phyloP scores from a whole-genome alignment of 2,113 vertebrate genomes.

The Nanorana parkeri region DNA sequence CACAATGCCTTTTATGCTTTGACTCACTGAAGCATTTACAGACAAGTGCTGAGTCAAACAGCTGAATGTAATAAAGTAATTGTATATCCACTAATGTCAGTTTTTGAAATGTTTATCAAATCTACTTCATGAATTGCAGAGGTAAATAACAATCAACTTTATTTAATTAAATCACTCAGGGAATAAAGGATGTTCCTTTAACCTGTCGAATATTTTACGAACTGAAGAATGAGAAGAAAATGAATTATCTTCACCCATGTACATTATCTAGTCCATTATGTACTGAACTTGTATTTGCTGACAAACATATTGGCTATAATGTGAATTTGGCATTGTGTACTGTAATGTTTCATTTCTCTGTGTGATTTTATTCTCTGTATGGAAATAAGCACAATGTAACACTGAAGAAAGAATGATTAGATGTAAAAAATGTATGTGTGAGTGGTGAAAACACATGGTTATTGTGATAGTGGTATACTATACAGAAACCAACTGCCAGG shows the following conservation, averaged over 20 bases:
- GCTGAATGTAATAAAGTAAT: constrained; percentile 38
- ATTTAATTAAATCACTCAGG: constrained; percentile 26
- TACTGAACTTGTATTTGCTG: background rate
- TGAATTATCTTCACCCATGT: background rate
- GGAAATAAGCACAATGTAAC: background rate
- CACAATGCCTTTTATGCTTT: constrained; percentile 51
- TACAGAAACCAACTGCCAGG: too few relatives aligned
- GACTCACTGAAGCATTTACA: constrained; percentile 46
- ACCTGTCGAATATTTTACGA: constrained; percentile 14
- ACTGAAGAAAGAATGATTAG: background rate
- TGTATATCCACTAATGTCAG: constrained; percentile 18
- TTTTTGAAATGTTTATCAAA: constrained; percentile 41
- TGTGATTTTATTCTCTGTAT: background rate
- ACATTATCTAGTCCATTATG: constrained; percentile 9
- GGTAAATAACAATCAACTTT: constrained; percentile 34
- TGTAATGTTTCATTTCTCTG: background rate
- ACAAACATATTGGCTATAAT: constrained; percentile 5
- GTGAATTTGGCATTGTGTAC: constrained; percentile 13
- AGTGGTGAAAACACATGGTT: too few relatives aligned
- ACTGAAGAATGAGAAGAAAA: constrained; percentile 1
- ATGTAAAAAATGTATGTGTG: too few relatives aligned
- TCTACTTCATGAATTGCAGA: background rate
- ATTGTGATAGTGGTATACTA: too few relatives aligned
- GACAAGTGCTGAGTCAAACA: constrained; percentile 49
- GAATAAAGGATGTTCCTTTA: constrained; percentile 23